These are phyloP conservation scores for Pristionchus pacificus DNA, from an alignment of 1,140 invertebrate species.

Conservation along the genomic window DNA sequence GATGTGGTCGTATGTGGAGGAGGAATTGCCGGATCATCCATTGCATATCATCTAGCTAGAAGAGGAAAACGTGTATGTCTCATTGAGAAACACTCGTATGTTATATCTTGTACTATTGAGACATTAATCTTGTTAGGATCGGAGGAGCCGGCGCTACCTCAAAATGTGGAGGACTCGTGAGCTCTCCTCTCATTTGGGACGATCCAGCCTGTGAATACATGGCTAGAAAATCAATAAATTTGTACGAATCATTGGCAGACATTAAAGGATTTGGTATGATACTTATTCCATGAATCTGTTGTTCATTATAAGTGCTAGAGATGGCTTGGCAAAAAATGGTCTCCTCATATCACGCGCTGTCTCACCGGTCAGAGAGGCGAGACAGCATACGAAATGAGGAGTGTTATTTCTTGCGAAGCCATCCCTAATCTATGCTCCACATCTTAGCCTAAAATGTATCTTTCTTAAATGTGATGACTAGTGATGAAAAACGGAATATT, in stretches of 20 bases:
- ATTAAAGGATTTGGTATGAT: slow-evolving; percentile 63
- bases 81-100: slow-evolving; percentile 66
- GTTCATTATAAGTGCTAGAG: too few relatives aligned
- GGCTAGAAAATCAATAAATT: slow-evolving; percentile 74
- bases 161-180: slow-evolving; percentile 81
- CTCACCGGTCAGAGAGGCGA: too few relatives aligned
- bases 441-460: too few relatives aligned
- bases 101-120: not conserved
- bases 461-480: too few relatives aligned
- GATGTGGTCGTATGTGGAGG: slow-evolving; percentile 81
- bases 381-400: too few relatives aligned
- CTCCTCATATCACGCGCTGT: too few relatives aligned
- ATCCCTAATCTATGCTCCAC: too few relatives aligned
- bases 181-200: slow-evolving; percentile 77
- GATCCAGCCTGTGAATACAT: slow-evolving; percentile 73
- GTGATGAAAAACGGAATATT: not conserved
- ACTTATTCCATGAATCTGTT: slow-evolving; percentile 33
- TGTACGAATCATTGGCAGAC: slow-evolving; percentile 77
- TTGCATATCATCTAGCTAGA: slow-evolving; percentile 85
- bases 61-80: slow-evolving; percentile 78
- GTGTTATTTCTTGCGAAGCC: too few relatives aligned
- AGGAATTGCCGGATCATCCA: slow-evolving; percentile 84
- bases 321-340: too few relatives aligned
- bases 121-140: slow-evolving; percentile 64
- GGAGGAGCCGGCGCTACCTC: slow-evolving; percentile 69